A percentile compares a stretch with the other conserved stretches of the same genome.
Conservation (phyloP, 2,797 vertebrate species). For the Hephaestus fuliginosus region DNA sequence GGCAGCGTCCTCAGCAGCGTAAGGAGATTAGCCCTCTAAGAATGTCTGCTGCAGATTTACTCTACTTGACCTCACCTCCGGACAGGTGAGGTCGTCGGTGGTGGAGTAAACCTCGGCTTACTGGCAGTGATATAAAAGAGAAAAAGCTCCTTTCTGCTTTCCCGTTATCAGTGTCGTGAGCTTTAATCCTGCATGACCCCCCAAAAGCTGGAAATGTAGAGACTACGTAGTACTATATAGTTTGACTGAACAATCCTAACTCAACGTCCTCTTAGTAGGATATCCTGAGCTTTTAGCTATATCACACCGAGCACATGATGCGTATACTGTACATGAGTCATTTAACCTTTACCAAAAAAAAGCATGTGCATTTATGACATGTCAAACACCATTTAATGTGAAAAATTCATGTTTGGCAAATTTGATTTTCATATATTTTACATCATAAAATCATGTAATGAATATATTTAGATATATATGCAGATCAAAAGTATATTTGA, state of each 20-base stretch:
- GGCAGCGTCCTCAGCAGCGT: conserved; percentile 33
- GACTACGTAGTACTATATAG: neutral
- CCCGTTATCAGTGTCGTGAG: neutral
- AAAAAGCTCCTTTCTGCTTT: neutral
- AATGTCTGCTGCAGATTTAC: conserved; percentile 71
- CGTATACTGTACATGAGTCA: too few species aligned
- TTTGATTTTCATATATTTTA: too few species aligned
- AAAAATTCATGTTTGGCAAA: too few species aligned
- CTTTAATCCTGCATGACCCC: neutral
- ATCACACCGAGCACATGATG: neutral
- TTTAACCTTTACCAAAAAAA: too few species aligned
- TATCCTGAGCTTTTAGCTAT: neutral
- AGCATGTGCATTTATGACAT: too few species aligned
- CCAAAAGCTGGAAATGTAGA: neutral
- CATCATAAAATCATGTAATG: too few species aligned
- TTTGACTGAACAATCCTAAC: neutral
- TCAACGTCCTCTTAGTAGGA: neutral
- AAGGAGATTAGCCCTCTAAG: conserved; percentile 79
- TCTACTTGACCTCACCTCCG: conserved; percentile 43
- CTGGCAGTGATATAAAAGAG: neutral
- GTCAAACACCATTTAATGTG: too few species aligned
- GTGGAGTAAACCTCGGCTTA: conserved; percentile 20
- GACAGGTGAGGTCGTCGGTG: conserved; percentile 58
- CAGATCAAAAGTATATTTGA: too few species aligned
- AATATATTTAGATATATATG: too few species aligned